A percentile compares a stretch with the other conserved stretches of the same genome.
Conservation (phyloP, 2,888 invertebrate species). For the Bellardia bayeri region DNA sequence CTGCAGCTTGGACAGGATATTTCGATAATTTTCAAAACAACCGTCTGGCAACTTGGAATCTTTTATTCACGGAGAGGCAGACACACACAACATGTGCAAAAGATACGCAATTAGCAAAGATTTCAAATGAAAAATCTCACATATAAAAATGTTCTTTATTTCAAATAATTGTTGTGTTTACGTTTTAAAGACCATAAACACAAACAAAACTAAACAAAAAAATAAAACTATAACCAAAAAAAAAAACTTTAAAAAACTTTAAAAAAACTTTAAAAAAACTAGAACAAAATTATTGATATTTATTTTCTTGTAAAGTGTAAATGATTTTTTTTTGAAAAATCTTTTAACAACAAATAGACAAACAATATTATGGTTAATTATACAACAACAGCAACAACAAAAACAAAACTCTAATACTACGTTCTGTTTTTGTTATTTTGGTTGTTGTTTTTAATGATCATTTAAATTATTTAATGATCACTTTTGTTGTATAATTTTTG, state of each 20-base stretch:
- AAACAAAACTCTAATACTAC: no score
- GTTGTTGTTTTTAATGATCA: slow-evolving; percentile 28
- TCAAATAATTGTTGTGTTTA: slow-evolving; percentile 46
- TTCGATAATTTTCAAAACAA: neutral
- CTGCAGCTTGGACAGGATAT: no score
- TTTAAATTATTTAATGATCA: slow-evolving; percentile 47
- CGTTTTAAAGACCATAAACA: slow-evolving; percentile 23
- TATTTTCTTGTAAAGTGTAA: slow-evolving; percentile 53
- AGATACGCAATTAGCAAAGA: slow-evolving; percentile 71
- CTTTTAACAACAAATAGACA: slow-evolving; percentile 47
- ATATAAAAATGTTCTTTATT: slow-evolving; percentile 52
- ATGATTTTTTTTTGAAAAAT: slow-evolving; percentile 20
- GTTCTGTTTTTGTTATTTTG: no score
- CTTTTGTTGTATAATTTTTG: slow-evolving; percentile 30
- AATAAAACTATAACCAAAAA: neutral
- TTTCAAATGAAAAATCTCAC: slow-evolving; percentile 64
- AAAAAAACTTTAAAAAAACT: neutral
- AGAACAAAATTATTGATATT: slow-evolving; percentile 53
- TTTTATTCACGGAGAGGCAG: neutral
- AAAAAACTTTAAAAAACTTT: no score
- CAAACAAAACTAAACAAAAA: neutral
- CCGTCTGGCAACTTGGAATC: slow-evolving; percentile 1
- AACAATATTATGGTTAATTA: slow-evolving; percentile 7
- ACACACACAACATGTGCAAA: slow-evolving; percentile 52
- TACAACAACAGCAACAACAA: neutral